Evolutionary conservation across 2,113 vertebrate genomes (phyloP).

Genomic region (Tetrao urogallus): DNA sequence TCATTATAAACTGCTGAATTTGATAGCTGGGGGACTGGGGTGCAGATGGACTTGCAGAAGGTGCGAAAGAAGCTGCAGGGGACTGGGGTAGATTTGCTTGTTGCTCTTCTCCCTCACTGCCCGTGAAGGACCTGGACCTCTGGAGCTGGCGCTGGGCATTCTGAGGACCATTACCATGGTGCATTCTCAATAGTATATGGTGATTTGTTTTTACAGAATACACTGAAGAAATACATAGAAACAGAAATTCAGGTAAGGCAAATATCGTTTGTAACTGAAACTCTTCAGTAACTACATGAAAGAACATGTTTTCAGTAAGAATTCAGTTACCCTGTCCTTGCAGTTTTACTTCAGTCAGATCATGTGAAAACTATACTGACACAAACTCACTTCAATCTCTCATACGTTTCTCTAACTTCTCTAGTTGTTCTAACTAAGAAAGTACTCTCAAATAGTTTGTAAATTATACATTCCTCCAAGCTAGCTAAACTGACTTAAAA

Average conservation of each 20-base stretch:
- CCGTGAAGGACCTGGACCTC: constrained; percentile 88
- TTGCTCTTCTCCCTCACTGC: constrained; percentile 90
- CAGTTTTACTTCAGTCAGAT: not conserved
- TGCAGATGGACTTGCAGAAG: constrained; percentile 88
- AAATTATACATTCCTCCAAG: rapidly evolving
- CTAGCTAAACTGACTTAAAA: not conserved
- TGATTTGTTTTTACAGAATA: constrained; percentile 6
- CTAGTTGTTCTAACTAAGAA: not conserved
- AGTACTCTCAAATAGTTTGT: not conserved
- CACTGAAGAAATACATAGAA: constrained; percentile 60
- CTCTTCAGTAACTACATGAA: not conserved
- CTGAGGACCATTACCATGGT: constrained; percentile 96
- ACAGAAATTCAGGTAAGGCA: constrained; percentile 22
- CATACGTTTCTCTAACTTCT: not conserved
- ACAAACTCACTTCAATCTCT: not conserved
- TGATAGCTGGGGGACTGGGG: constrained; percentile 93
- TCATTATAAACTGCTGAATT: constrained; percentile 87
- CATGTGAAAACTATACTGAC: not conserved
- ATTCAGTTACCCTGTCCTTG: not conserved
- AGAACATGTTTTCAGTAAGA: not conserved
- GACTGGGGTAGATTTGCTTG: constrained; percentile 87
- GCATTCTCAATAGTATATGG: constrained; percentile 86
- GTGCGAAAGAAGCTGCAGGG: constrained; percentile 88
- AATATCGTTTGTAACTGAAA: not conserved
- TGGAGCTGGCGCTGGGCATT: constrained; percentile 93